phyloP scores from a whole-genome alignment of 2,113 vertebrate species.

The Amblyopsis rosae region DNA sequence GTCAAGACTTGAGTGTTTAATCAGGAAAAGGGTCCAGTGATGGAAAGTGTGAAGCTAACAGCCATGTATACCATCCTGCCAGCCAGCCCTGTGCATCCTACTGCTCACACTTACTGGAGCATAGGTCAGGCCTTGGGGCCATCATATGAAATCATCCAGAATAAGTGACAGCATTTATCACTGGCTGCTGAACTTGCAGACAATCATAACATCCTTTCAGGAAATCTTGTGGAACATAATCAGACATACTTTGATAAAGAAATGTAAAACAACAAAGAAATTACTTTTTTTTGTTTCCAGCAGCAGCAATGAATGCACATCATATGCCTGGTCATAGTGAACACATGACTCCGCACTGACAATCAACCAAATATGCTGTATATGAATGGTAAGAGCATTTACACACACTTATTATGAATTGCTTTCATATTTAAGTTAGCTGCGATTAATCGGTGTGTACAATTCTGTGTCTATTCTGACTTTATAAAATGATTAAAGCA shows the following conservation, averaged over 20 bases:
- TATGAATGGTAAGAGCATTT: neutral
- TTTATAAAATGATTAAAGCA: neutral
- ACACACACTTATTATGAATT: neutral
- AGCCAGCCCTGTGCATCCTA: slow-evolving; percentile 60
- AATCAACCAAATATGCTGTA: too few relatives aligned
- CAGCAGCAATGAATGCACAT: too few relatives aligned
- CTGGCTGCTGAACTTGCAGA: slow-evolving; percentile 88
- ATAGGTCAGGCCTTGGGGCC: slow-evolving; percentile 84
- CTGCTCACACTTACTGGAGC: slow-evolving; percentile 63
- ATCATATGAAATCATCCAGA: slow-evolving; percentile 90
- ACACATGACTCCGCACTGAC: neutral
- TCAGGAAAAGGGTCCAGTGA: slow-evolving; percentile 10
- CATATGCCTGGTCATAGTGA: neutral
- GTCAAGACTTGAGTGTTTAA: slow-evolving; percentile 11
- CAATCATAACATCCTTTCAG: slow-evolving; percentile 99
- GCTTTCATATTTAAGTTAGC: neutral
- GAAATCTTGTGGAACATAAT: slow-evolving; percentile 96
- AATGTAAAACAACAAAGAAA: slow-evolving; percentile 24
- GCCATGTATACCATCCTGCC: slow-evolving; percentile 2
- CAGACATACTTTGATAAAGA: slow-evolving; percentile 88
- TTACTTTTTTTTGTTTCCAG: slow-evolving; percentile 52
- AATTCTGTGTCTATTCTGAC: too few relatives aligned
- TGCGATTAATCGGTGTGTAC: too few relatives aligned
- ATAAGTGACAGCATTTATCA: slow-evolving; percentile 91
- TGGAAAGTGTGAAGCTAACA: slow-evolving; percentile 42